Evolutionary conservation across 2,888 invertebrate genomes (phyloP), one percentile per base, ranked within the genome.

Genomic region (Timema podura): DNA sequence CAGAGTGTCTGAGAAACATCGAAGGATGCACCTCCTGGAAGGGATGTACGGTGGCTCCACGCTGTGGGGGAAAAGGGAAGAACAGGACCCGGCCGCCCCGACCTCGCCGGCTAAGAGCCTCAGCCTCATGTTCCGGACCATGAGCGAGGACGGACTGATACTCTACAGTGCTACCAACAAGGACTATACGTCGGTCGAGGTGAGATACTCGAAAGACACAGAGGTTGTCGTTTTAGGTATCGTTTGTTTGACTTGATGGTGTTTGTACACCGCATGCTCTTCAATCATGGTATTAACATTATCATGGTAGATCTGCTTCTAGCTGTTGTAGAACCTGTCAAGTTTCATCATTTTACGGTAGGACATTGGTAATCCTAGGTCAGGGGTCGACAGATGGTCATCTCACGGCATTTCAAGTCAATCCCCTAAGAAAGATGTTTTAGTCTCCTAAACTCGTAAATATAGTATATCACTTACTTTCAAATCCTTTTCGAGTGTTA

Each of bases 101-200:
- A 30, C 47, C 5, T 48, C 54, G 6, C 88, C 89, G 6, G 85
- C 88, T 1, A 95, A 95, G 80, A 87, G 87, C 6, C 82, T 96
- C 30, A 89, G 92, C 68, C 83, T 97, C 68, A 85, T 90, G 75
- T 95, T 97, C 79, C 86, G 92, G 76, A 96, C 96, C 0, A 86
- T 89, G 16, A 88, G 88, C 78, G 84, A 86, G 61, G 88, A 91
- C 77, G 96, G 95, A 2, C 83, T 95, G 48, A 82, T 98, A n/a
- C 85, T 96, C 75, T 93, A 92, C 79, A 89, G 95, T 2, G 91
- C 92, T 0, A 94, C 93, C 51, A 92, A 93, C 77, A 92, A 92
- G 79, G 92, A 95, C 80, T 95, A 89, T 78, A 95, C 95, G 2
- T 86, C 92, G 2, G 84, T 96, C 71, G 92, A 95, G 82, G 85